Evolutionary conservation across 2,888 invertebrate species (phyloP), one percentile per base, ranked within the genome.

Genomic region (Steinernema carpocapsae): DNA sequence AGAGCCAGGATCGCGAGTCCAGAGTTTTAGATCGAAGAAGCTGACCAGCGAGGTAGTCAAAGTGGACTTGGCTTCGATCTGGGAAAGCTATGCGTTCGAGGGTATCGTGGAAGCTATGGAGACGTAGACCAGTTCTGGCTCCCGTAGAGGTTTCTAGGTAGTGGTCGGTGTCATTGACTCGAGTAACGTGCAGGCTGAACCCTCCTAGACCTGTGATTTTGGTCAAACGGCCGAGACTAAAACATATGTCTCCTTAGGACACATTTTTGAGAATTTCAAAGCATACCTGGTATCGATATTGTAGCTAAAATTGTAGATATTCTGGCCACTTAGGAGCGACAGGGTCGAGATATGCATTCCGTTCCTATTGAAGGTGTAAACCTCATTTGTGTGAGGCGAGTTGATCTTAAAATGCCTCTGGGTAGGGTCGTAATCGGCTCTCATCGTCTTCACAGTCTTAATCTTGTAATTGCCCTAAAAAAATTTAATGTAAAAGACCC

Each of bases 191-290:
- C 32, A 97, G 93, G 90, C 94, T 94, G 75, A 88, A 87, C 88
- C 95, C 95, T 2, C 94, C 94, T 76, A 94, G 93, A 89, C 96
- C 96, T 0, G 94, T 94, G 1, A 97, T 95, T 0, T 94, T 93
- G 85, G 94, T 94, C 73, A 97, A 90, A 87, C 94, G 94, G 87
- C 97, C 97, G 70, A 76, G 74, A 32, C 77, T 76, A 26, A 17
- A 74, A 70, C 12, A 22, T 0, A 52, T 29, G 45, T 45, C 43
- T 7, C 10, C 14, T 12, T 43, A 12, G 43, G 43, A 43, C 7
- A 7, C 10, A 43, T 43, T 43, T 43, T 43, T 7, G 43, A 52
- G 43, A 72, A n/a, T 46, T 29, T 52, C 14, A 51, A 42, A 10
- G 37, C 10, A 3, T 94, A 95, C 87, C 94, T 95, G 0, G 96